These are phyloP conservation scores for Tipula lateralis DNA, from an alignment of 2,888 invertebrate genomes.

Conservation along the genomic window DNA sequence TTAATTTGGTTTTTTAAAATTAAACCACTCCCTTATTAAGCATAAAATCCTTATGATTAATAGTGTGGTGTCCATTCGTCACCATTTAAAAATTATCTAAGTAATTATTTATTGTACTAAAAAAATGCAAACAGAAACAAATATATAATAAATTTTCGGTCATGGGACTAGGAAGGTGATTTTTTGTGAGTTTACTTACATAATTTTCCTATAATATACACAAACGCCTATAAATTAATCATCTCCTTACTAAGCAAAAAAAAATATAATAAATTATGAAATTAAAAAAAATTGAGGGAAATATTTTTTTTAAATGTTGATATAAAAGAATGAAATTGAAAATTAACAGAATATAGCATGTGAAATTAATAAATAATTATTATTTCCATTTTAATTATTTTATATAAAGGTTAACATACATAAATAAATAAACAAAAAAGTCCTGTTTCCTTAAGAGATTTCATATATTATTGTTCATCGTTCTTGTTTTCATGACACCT, in stretches of 20 bases:
- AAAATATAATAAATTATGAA: background rate
- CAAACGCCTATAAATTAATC: conserved; percentile 11
- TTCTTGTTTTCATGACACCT: background rate
- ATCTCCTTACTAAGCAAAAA: background rate
- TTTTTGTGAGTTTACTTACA: background rate
- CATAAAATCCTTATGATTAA: background rate
- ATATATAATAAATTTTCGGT: background rate
- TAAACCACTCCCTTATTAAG: background rate
- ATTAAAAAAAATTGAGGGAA: background rate
- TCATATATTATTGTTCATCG: background rate
- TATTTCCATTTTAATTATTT: background rate
- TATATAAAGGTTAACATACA: background rate
- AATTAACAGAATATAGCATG: background rate
- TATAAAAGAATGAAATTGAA: background rate
- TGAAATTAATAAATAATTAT: conserved; percentile 11
- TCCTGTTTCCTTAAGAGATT: background rate
- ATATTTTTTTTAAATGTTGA: background rate
- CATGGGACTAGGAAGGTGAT: background rate
- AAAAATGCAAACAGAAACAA: background rate
- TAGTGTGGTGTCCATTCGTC: background rate
- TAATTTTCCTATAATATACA: background rate
- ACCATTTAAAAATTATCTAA: background rate
- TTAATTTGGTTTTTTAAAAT: background rate
- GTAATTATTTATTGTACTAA: background rate
- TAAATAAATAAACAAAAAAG: background rate